A percentile compares a stretch with the other conserved stretches of the same genome.
Conservation (phyloP, 2,888 invertebrate species). For the Drosophila merina region DNA sequence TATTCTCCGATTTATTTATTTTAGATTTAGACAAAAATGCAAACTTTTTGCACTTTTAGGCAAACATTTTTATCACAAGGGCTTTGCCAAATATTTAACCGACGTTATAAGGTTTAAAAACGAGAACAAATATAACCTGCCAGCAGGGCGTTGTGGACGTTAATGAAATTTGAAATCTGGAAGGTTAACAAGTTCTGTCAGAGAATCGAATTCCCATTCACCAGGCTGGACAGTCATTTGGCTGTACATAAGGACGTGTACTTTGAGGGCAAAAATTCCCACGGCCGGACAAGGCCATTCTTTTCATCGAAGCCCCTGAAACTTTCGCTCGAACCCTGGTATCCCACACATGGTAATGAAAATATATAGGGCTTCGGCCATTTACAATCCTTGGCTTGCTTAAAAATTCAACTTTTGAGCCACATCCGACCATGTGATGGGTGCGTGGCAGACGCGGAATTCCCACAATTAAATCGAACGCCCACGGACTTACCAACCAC, state of each 20-base stretch:
- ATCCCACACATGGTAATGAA: constrained; percentile 33
- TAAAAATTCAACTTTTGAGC: constrained; percentile 54
- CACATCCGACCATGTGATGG: constrained; percentile 40
- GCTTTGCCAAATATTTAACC: neutral
- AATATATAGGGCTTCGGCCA: constrained; percentile 18
- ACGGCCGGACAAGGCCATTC: constrained; percentile 48
- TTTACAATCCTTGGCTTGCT: constrained; percentile 17
- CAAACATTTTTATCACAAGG: constrained; percentile 8
- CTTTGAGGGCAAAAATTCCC: constrained; percentile 53
- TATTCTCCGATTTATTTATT: neutral
- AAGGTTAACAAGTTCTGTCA: constrained; percentile 38
- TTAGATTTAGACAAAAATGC: neutral
- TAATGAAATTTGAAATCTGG: constrained; percentile 62
- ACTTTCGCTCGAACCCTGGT: constrained; percentile 13
- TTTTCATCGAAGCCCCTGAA: constrained; percentile 15
- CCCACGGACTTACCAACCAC: constrained; percentile 26
- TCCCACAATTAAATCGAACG: constrained; percentile 76
- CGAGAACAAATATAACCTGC: constrained; percentile 52
- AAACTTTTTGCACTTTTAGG: constrained; percentile 2
- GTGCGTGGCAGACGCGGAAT: constrained; percentile 50
- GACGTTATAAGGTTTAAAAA: neutral
- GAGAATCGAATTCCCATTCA: constrained; percentile 15
- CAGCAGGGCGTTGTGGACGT: constrained; percentile 56
- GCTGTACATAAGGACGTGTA: constrained; percentile 36
- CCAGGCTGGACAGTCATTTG: constrained; percentile 1